Evolutionary conservation across 2,113 vertebrate genomes (phyloP), one percentile per base, ranked within the genome.

Genomic region (Sturnus vulgaris): DNA sequence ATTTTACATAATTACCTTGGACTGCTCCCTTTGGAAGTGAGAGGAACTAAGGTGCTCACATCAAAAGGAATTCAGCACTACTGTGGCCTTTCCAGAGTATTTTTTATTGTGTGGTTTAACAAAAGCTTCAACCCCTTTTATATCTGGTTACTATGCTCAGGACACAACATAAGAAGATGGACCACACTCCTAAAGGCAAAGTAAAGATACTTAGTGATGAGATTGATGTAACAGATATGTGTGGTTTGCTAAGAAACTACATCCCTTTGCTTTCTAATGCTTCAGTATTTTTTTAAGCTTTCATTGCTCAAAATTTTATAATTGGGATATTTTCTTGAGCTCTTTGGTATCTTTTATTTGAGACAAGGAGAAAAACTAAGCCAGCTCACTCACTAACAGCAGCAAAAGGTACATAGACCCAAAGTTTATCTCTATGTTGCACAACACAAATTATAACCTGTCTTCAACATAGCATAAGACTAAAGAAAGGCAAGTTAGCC

Each of bases 401-500:
- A 88, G 68, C 70, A 84, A 73, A 59, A 92, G 64, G n/a, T 70
- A 42, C 14, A 33, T 1, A 46, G 61, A 85, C 28, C 46, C n/a
- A 24, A 39, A 86, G 59, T 88, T 96, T 87, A 81, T 69, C 90
- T 82, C 75, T 75, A 50, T 76, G 31, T 42, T 93, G 61, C n/a
- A 49, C 66, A 92, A 63, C 46, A 55, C 40, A 56, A 93, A 82
- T 46, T 83, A 66, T 60, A 88, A 95, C 82, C 86, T 90, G 82
- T 72, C 77, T 92, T 82, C 84, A 94, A 95, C 65, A 63, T 14
- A 30, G 46, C 50, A 95, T 60, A 92, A 91, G 76, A 85, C 57
- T 78, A 94, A 89, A 94, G 88, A 94, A 89, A 94, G 88, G 55
- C 5, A 15, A 96, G 37, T 92, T 77, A 85, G 56, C 27, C 5